Base-by-base conservation (phyloP, 2,113 vertebrate genomes). In the Sceloporus undulatus region DNA sequence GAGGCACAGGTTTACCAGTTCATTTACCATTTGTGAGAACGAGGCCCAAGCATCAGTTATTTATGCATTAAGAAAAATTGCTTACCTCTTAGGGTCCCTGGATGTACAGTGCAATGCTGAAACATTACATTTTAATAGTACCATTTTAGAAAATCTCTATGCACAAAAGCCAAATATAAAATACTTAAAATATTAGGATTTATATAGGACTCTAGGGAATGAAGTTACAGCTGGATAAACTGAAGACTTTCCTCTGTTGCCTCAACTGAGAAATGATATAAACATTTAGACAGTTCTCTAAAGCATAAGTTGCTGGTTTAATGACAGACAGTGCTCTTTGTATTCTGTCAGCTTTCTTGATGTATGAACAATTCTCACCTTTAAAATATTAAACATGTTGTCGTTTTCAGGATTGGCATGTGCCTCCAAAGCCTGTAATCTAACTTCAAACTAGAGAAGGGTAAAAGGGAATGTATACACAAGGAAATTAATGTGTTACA, bases 221-320 rank as follows among this genome's bases (percentile, higher is more conserved):
- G 68, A 76, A 71, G 11, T 62, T 91, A 71, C 84, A 93, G 87
- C 90, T 89, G 74, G 90, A 87, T 87, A 89, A 90, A 78, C 34
- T 54, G 40, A 79, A n/a, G 23, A 13, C 42, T 82, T 78, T 86
- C 52, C 83, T 86, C 84, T 78, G 34, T 73, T 82, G 38, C 29
- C 82, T 86, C 77, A 38, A 87, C 2, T 81, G 71, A 87, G 48
- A 87, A 89, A 89, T 91, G 85, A 90, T 81, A 71, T 66, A 85
- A 90, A 90, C 38, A 73, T 85, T 85, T 82, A 78, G 78, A 52
- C 73, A 85, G 65, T 40, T 82, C 62, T 77, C 73, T 65, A 88
- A 82, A 77, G 78, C 42, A 82, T 82, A 48, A 14, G 2, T 62
- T 85, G 71, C 52, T 83, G 13, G 38, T 85, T 87, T 91, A 71